Conservation (phyloP, 2,888 invertebrate genomes). For the Chorisops tibialis region DNA sequence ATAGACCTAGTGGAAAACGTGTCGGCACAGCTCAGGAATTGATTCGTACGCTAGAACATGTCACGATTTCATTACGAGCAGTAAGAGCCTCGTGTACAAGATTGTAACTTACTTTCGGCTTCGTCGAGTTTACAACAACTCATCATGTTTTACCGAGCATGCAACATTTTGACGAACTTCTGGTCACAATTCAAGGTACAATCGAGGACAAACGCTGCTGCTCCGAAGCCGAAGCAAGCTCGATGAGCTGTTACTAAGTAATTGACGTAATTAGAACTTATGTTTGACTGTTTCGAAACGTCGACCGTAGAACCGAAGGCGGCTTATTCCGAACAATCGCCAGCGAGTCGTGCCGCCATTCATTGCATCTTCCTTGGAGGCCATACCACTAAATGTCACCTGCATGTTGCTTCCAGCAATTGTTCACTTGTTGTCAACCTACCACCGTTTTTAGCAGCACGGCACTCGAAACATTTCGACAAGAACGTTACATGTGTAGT, state of each 20-base stretch:
- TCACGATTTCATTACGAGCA: conserved; percentile 1
- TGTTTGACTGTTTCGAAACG: background rate
- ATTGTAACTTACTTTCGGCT: no score
- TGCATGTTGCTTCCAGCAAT: conserved; percentile 14
- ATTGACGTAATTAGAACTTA: conserved; percentile 28
- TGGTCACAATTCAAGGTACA: no score
- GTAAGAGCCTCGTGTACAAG: no score
- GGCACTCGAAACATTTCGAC: conserved; percentile 5
- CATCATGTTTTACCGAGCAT: no score
- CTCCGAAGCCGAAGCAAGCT: conserved; percentile 1
- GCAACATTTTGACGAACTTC: no score
- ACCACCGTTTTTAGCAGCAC: conserved; percentile 17
- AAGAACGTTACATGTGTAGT: conserved; percentile 19
- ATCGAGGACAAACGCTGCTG: conserved; percentile 15
- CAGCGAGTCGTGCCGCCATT: no score
- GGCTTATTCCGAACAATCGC: background rate
- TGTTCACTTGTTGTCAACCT: conserved; percentile 26
- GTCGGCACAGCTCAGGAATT: background rate
- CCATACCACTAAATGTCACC: conserved; percentile 26
- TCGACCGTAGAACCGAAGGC: no score
- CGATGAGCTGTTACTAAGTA: conserved; percentile 3
- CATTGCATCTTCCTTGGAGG: no score
- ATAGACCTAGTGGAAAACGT: background rate
- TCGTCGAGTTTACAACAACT: no score
- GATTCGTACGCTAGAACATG: conserved; percentile 5